A percentile compares a stretch with the other conserved stretches of the same genome.
Conservation (phyloP, 2,888 invertebrate genomes). For the Phlogophora meticulosa region DNA sequence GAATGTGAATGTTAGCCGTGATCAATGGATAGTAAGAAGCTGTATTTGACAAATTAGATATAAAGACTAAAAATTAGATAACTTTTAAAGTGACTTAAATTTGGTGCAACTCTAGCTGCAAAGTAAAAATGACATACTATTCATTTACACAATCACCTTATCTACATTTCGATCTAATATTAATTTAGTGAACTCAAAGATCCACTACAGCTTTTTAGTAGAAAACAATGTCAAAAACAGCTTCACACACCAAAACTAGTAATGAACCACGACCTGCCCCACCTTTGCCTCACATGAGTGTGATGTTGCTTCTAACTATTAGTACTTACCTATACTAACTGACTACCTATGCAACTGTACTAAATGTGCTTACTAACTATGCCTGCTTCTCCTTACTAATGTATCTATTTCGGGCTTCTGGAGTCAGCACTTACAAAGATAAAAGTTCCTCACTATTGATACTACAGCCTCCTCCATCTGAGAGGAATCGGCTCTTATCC, state of each 20-base stretch:
- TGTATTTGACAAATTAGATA: slow-evolving; percentile 59
- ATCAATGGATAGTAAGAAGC: slow-evolving; percentile 62
- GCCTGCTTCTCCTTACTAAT: slow-evolving; percentile 84
- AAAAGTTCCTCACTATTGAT: not conserved
- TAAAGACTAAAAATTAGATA: too few relatives aligned
- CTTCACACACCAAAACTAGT: slow-evolving; percentile 63
- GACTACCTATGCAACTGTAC: slow-evolving; percentile 68
- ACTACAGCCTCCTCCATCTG: not conserved
- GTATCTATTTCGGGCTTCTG: slow-evolving; percentile 80
- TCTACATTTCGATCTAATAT: too few relatives aligned
- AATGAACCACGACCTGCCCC: slow-evolving; percentile 69
- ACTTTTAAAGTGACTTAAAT: too few relatives aligned
- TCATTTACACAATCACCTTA: too few relatives aligned
- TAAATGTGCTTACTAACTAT: slow-evolving; percentile 71
- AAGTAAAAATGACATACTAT: too few relatives aligned
- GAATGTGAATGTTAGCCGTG: slow-evolving; percentile 69
- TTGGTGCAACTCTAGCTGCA: too few relatives aligned
- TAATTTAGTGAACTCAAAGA: too few relatives aligned
- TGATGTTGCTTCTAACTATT: slow-evolving; percentile 74
- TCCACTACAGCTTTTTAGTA: too few relatives aligned
- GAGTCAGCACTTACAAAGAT: slow-evolving; percentile 73
- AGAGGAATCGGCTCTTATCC: not conserved
- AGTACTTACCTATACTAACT: slow-evolving; percentile 68
- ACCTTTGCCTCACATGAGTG: slow-evolving; percentile 75
- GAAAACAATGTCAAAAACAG: slow-evolving; percentile 69